Base-by-base conservation (phyloP, 2,888 invertebrate genomes). In the Agonum fuliginosum region DNA sequence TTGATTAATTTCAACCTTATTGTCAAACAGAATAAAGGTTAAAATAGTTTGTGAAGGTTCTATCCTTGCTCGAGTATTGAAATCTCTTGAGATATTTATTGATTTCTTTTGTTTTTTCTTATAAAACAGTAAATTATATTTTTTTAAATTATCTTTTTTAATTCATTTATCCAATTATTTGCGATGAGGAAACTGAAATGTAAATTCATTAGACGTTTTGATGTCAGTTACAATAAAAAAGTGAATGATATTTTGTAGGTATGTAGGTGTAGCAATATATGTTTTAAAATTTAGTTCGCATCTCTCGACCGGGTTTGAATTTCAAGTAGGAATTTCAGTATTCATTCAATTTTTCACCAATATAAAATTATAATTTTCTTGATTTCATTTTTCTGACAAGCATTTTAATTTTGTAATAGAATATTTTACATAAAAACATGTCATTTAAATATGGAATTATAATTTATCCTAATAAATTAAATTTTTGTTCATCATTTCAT, bases 301-400 rank as follows among this genome's bases (percentile, higher is more conserved):
- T 54, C 54, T 24, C n/a, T 54, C 12, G 22, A 10, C n/a, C 12
- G 22, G 54, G 12, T 10, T 54, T 54, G 54, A 54, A 54, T 54
- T 24, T 22, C 0, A 54, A 54, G n/a, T 24, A 24, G n/a, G 3
- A 34, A 4, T 34, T 6, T n/a, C n/a, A n/a, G n/a, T n/a, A n/a
- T n/a, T n/a, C n/a, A 41, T 41, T 6, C 41, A n/a, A 2, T 51
- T 20, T 51, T 51, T 51, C 51, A 20, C n/a, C 12, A 43, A 43
- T 43, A 43, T 12, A 43, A 43, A 43, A n/a, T 14, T 8, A 14
- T 43, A 14, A 43, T 43, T n/a, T n/a, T n/a, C n/a, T n/a, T n/a
- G n/a, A n/a, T n/a, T n/a, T 43, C 43, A 14, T 43, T n/a, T n/a
- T n/a, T n/a, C n/a, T n/a, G n/a, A n/a, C n/a, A n/a, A n/a, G n/a